A percentile compares a stretch with the other conserved stretches of the same genome.
Conservation (phyloP, 2,888 invertebrate genomes). For the Drymonia ruficornis region DNA sequence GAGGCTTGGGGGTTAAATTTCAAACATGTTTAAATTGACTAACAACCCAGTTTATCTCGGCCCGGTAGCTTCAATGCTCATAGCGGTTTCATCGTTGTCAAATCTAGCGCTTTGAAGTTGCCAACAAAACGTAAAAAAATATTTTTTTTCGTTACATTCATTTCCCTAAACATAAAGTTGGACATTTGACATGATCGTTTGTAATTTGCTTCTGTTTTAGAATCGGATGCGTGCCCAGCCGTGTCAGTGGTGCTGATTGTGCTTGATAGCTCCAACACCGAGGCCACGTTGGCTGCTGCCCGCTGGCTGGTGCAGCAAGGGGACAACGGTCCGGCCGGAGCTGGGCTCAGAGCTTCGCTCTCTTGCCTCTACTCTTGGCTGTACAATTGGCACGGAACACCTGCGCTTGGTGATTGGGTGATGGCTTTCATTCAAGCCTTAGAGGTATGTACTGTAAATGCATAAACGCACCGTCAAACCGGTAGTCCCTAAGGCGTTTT, state of each 20-base stretch:
- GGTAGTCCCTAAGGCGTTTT: no score
- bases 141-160: no score
- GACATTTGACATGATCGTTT: no score
- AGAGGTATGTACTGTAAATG: conserved; percentile 63
- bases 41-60: no score
- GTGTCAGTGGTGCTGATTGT: conserved; percentile 86
- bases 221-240: conserved; percentile 82
- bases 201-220: conserved; percentile 36
- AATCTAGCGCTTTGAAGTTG: no score
- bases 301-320: conserved; percentile 72
- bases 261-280: conserved; percentile 70
- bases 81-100: no score
- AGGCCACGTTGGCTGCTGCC: conserved; percentile 56
- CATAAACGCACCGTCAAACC: no score
- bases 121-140: no score
- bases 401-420: conserved; percentile 87
- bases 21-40: no score
- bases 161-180: no score
- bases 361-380: conserved; percentile 89
- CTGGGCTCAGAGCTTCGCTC: conserved; percentile 86
- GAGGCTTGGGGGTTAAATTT: no score
- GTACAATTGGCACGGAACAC: conserved; percentile 85
- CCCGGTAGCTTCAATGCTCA: no score
- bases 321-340: conserved; percentile 70
- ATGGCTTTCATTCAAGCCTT: conserved; percentile 87